Conservation (phyloP, 2,797 vertebrate species). For the Sebastes minor region DNA sequence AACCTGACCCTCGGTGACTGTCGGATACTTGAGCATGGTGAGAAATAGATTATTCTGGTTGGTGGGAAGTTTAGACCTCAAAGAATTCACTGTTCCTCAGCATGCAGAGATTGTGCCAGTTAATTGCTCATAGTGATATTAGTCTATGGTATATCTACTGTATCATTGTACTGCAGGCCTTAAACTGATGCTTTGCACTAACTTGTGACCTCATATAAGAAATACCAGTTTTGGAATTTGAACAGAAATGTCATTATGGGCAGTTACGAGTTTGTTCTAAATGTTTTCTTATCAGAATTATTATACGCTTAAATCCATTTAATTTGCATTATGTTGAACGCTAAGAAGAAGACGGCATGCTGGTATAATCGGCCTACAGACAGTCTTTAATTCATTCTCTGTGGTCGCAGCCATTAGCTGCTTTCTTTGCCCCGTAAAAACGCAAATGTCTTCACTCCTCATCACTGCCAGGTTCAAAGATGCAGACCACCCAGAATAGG, state of each 20-base stretch:
- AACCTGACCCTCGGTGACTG: constrained; percentile 72
- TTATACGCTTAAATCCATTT: not conserved
- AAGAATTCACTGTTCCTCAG: not conserved
- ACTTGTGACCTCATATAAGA: not conserved
- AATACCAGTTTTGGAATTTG: not conserved
- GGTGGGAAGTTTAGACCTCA: not conserved
- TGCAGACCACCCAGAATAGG: constrained; percentile 60
- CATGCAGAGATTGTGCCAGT: constrained; percentile 3
- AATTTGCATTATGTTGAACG: not conserved
- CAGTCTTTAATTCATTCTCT: constrained; percentile 21
- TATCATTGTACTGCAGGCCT: not conserved
- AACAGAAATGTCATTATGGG: not conserved
- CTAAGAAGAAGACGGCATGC: not conserved
- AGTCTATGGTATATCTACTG: not conserved
- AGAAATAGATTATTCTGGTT: constrained; percentile 58
- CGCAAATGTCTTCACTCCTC: constrained; percentile 29
- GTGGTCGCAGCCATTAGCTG: constrained; percentile 29
- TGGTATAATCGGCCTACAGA: constrained; percentile 8
- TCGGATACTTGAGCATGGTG: constrained; percentile 80
- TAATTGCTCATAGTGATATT: not conserved
- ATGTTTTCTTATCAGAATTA: not conserved
- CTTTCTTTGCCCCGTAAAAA: constrained; percentile 44
- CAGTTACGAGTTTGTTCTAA: not conserved
- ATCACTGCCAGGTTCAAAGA: constrained; percentile 45
- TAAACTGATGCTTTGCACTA: not conserved